Evolutionary conservation across 2,797 vertebrate species (phyloP), one percentile per base, ranked within the genome.

Genomic region (Phoeniculus purpureus): DNA sequence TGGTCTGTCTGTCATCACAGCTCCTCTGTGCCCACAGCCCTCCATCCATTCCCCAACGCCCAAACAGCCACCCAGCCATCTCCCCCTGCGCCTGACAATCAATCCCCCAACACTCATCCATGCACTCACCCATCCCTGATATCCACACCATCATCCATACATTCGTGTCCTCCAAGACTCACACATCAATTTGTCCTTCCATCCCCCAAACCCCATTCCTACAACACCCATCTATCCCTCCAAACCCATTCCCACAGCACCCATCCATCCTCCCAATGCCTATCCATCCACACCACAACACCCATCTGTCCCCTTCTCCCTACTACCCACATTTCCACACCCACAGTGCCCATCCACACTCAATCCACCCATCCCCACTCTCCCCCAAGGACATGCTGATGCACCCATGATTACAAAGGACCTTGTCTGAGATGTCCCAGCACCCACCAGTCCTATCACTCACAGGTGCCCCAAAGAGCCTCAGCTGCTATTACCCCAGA

Each of bases 321-420:
- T 10, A 45, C 15, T 29, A 47, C 3, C 22, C 56, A 31, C 22
- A 12, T 4, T 23, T 83, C 56, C 26, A 54, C 7, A 10, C 10
- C 37, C 43, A 7, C 2, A 72, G 60, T 27, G 47, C 52, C n/a
- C 29, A n/a, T 7, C 26, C 22, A 29, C 22, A 37, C 37, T 37
- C 12, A 37, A 37, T 37, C 14, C 34, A 73, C 12, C 72, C 45
- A 17, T 7, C 10, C 10, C 16, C 37, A 37, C 9, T 13, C 16
- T 4, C 16, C 29, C 23, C 45, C 22, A 10, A 51, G 60, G 11
- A 43, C 12, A 47, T 0, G 2, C 43, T 32, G 16, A 68, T 0
- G 9, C 16, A 43, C 26, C 25, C 64, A n/a, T 3, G 10, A 16
- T 14, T 26, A n/a, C 8, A 8, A 16, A 4, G 68, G 16, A 64